Evolutionary conservation across 2,888 invertebrate species (phyloP).

Genomic region (Drosophila greeni): DNA sequence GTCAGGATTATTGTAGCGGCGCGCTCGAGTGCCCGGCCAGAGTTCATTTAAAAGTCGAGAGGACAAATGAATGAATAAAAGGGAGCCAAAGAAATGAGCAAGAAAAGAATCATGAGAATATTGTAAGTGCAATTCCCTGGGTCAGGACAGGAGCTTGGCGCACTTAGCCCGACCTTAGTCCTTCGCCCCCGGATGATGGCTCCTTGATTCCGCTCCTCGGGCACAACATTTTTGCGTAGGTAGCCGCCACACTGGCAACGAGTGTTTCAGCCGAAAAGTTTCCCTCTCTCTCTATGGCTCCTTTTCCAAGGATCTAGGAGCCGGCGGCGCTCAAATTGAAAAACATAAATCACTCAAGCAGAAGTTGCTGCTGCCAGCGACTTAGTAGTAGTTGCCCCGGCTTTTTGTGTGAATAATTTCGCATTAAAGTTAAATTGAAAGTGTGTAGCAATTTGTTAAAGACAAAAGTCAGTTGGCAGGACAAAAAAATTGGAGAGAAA

Average conservation of each 20-base stretch:
- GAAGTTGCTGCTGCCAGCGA: constrained; percentile 58
- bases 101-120: constrained; percentile 31
- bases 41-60: constrained; percentile 73
- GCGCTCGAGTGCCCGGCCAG: constrained; percentile 46
- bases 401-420: constrained; percentile 65
- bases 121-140: constrained; percentile 46
- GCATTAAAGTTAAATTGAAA: constrained; percentile 69
- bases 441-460: constrained; percentile 72
- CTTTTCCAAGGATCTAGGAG: constrained; percentile 11
- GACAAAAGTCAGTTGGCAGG: constrained; percentile 63
- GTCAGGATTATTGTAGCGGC: constrained; percentile 23
- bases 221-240: constrained; percentile 48
- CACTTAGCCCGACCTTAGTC: constrained; percentile 1
- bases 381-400: constrained; percentile 21
- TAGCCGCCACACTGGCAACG: constrained; percentile 20
- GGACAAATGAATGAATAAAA: constrained; percentile 71
- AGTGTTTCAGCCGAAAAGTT: constrained; percentile 37
- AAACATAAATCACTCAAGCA: constrained; percentile 76
- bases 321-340: constrained; percentile 68
- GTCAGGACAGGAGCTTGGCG: constrained; percentile 18
- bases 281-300: constrained; percentile 14
- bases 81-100: constrained; percentile 37
- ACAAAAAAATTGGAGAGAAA: neutral
- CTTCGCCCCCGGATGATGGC: no score
- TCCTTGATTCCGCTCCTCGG: constrained; percentile 34